Percentiles rank a stretch among this genome's conserved stretches.
phyloP scores from a whole-genome alignment of 1,140 invertebrate species.

The Monomorium pharaonis region DNA sequence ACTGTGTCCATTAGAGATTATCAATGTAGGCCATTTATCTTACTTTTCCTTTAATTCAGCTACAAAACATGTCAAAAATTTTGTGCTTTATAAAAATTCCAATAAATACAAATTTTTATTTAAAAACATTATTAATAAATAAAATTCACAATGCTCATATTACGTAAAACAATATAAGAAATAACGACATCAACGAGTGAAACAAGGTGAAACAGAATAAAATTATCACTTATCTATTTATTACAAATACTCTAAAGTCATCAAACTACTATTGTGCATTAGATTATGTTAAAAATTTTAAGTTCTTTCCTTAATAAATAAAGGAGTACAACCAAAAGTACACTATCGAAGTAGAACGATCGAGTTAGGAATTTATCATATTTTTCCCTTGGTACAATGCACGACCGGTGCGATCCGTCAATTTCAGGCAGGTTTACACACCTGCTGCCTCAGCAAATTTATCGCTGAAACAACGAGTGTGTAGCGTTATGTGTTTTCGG shows the following conservation, averaged over 20 bases:
- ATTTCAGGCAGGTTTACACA: conserved; percentile 12
- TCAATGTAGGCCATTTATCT: no score
- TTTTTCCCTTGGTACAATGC: conserved; percentile 5
- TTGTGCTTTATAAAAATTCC: not conserved
- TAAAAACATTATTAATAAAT: not conserved
- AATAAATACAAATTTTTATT: not conserved
- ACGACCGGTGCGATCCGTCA: not conserved
- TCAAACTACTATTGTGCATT: no score
- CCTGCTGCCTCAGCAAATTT: conserved; percentile 39
- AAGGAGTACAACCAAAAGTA: not conserved
- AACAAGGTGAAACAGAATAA: no score
- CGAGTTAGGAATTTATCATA: conserved; percentile 20
- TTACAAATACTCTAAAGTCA: no score
- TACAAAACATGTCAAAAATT: not conserved
- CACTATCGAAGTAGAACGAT: not conserved
- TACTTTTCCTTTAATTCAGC: no score
- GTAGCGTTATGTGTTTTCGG: not conserved
- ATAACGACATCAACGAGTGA: no score
- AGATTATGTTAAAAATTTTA: no score
- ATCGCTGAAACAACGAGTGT: not conserved
- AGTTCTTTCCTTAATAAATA: not conserved
- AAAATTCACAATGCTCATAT: no score
- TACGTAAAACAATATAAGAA: no score
- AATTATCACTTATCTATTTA: no score
- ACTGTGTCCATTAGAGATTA: no score